Evolutionary conservation across 1,140 invertebrate genomes (phyloP).

Genomic region (Trachymyrmex cornetzi): DNA sequence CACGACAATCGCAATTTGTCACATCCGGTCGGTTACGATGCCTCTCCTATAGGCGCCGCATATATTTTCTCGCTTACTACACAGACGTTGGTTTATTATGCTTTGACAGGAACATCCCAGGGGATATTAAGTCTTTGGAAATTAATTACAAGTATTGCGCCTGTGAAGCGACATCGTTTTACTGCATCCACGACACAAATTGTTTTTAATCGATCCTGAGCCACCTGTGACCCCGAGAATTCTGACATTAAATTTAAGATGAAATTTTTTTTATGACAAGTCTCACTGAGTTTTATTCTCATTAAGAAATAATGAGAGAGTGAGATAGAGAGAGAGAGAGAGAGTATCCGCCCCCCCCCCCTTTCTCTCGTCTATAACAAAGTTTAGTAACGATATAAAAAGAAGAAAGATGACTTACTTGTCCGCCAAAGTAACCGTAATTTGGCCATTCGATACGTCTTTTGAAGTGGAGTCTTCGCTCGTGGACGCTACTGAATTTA

Average conservation of each 20-base stretch:
- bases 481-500: slow-evolving; percentile 83
- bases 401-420: slow-evolving; percentile 78
- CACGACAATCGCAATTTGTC: slow-evolving; percentile 76
- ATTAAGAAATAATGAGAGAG: no score
- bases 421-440: slow-evolving; percentile 84
- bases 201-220: slow-evolving; percentile 14
- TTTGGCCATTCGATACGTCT: slow-evolving; percentile 83
- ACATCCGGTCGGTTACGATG: slow-evolving; percentile 67
- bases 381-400: not conserved
- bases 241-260: not conserved
- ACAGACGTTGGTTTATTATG: slow-evolving; percentile 35
- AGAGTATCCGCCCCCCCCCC: no score
- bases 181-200: not conserved
- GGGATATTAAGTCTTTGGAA: slow-evolving; percentile 42
- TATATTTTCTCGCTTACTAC: slow-evolving; percentile 53
- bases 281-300: not conserved
- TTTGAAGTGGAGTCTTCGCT: slow-evolving; percentile 81
- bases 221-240: not conserved
- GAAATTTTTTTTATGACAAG: not conserved
- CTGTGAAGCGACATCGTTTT: not conserved
- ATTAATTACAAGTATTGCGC: slow-evolving; percentile 40
- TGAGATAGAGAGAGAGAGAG: no score
- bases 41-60: slow-evolving; percentile 48
- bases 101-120: slow-evolving; percentile 33
- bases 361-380: not conserved